Evolutionary conservation across 2,888 invertebrate genomes (phyloP).

Genomic region (Euzophera pinguis): DNA sequence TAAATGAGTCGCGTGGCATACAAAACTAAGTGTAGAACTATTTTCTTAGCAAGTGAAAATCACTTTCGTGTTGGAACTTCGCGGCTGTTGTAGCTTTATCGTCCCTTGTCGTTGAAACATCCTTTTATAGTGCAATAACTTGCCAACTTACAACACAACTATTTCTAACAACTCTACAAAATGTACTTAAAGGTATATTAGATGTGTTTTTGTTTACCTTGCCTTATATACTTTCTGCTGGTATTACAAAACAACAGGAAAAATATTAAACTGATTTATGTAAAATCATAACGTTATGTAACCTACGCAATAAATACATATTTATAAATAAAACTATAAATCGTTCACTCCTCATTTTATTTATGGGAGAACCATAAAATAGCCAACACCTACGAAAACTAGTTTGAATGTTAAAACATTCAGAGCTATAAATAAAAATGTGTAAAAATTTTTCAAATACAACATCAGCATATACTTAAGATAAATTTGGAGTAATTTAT

Average conservation of each 20-base stretch:
- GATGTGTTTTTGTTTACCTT: background rate
- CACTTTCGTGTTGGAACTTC: slow-evolving; percentile 48
- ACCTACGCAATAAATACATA: background rate
- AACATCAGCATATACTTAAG: background rate
- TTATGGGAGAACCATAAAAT: slow-evolving; percentile 5
- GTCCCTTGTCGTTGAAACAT: slow-evolving; percentile 51
- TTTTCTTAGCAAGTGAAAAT: slow-evolving; percentile 19
- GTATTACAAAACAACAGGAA: too few species aligned
- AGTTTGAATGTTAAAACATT: slow-evolving; percentile 10
- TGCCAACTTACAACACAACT: slow-evolving; percentile 48
- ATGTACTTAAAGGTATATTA: slow-evolving; percentile 20
- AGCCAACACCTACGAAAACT: slow-evolving; percentile 5
- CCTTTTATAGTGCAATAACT: slow-evolving; percentile 59
- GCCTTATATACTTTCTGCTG: too few species aligned
- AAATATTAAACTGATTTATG: too few species aligned
- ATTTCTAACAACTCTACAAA: slow-evolving; percentile 33
- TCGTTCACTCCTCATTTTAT: background rate
- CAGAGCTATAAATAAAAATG: slow-evolving; percentile 6
- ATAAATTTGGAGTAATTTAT: slow-evolving; percentile 5
- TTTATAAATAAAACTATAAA: background rate
- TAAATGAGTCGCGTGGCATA: slow-evolving; percentile 5
- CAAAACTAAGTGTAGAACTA: background rate
- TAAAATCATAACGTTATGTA: too few species aligned
- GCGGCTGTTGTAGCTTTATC: slow-evolving; percentile 54
- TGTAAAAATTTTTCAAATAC: slow-evolving; percentile 4